Conservation (phyloP, 1,140 invertebrate species). For the Drosophila lacertosa region DNA sequence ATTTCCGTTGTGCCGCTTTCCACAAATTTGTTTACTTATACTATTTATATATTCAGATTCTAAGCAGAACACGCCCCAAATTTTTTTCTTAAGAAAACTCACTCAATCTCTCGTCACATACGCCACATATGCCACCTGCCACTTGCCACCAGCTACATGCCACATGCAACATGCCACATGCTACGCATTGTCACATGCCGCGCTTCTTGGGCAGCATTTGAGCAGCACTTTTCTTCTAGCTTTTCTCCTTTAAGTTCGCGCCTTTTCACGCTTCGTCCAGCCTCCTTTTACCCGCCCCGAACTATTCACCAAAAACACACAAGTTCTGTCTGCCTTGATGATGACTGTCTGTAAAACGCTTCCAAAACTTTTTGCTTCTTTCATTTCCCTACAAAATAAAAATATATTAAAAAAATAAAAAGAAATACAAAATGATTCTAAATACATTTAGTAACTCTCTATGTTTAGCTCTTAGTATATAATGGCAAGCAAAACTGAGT, state of each 20-base stretch:
- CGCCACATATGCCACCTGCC: constrained; percentile 9
- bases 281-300: not conserved
- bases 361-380: constrained; percentile 23
- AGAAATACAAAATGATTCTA: constrained; percentile 5
- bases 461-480: constrained; percentile 68
- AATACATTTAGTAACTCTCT: constrained; percentile 26
- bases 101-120: constrained; percentile 15
- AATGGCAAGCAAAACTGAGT: constrained; percentile 69
- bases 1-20: constrained; percentile 73
- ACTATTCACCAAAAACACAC: constrained; percentile 6
- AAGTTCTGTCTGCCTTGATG: constrained; percentile 29
- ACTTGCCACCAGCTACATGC: constrained; percentile 17
- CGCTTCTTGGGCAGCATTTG: constrained; percentile 62
- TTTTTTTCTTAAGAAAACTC: constrained; percentile 13
- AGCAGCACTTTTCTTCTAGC: constrained; percentile 40
- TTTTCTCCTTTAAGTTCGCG: constrained; percentile 17
- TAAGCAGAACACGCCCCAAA: constrained; percentile 37
- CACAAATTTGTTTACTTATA: constrained; percentile 24
- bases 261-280: constrained; percentile 11
- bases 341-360: constrained; percentile 21
- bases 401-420: constrained; percentile 4
- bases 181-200: constrained; percentile 36
- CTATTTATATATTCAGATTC: constrained; percentile 43
- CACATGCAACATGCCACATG: constrained; percentile 45
- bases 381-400: constrained; percentile 24